Percentiles rank a stretch among this genome's conserved stretches.
Evolutionary conservation across 1,140 invertebrate species (phyloP).

Genomic region (Stegodyphus dumicola): DNA sequence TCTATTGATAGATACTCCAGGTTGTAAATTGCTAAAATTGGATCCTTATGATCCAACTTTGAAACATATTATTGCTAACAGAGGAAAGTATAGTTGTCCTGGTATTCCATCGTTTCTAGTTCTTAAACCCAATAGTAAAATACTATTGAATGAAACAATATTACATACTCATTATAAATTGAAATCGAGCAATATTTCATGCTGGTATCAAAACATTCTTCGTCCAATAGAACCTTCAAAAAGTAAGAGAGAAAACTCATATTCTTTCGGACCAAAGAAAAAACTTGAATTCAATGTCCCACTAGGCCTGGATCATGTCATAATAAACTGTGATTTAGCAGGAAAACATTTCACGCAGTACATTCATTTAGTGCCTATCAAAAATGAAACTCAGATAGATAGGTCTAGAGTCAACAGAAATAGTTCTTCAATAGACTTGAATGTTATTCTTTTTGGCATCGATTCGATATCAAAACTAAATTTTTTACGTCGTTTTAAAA

Average conservation of each 20-base stretch:
- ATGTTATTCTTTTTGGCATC: constrained; percentile 65
- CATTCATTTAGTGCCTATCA: constrained; percentile 48
- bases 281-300: constrained; percentile 28
- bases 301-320: constrained; percentile 26
- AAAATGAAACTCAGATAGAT: constrained; percentile 29
- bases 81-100: constrained; percentile 73
- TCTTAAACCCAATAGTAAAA: constrained; percentile 2
- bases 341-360: constrained; percentile 38
- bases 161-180: constrained; percentile 7
- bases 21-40: constrained; percentile 83
- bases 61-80: constrained; percentile 72
- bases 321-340: constrained; percentile 9
- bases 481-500: constrained; percentile 65
- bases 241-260: constrained; percentile 30
- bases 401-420: not conserved
- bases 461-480: constrained; percentile 66
- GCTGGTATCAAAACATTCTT: constrained; percentile 12
- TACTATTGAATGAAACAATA: constrained; percentile 13
- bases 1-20: constrained; percentile 75
- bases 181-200: not conserved
- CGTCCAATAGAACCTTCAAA: constrained; percentile 11
- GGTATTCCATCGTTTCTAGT: constrained; percentile 67
- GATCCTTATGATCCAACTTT: constrained; percentile 79
- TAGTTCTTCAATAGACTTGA: constrained; percentile 12
- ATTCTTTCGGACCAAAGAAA: not conserved